Evolutionary conservation across 2,888 invertebrate genomes (phyloP).

Genomic region (Mystacides longicornis): DNA sequence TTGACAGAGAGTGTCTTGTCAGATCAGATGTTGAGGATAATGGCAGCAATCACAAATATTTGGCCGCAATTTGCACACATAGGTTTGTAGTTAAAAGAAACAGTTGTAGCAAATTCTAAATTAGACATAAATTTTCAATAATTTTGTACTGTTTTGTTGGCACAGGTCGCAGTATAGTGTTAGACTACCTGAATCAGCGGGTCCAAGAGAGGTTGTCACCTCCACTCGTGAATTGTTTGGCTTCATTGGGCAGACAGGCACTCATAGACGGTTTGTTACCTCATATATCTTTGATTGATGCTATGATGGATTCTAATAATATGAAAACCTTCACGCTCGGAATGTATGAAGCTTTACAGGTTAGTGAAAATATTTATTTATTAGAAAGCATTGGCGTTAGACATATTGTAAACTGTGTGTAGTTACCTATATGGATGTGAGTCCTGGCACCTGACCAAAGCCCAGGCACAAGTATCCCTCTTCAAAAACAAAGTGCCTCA

Average conservation of each 20-base stretch:
- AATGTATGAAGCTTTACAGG: constrained; percentile 22
- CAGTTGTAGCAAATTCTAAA: not conserved
- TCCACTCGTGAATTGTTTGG: constrained; percentile 43
- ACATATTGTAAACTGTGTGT: too few relatives aligned
- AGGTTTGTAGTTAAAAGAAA: constrained; percentile 31
- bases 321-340: constrained; percentile 16
- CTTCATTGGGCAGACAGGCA: constrained; percentile 40
- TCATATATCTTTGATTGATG: constrained; percentile 30
- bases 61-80: constrained; percentile 46
- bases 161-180: constrained; percentile 42
- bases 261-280: constrained; percentile 38
- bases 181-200: constrained; percentile 45
- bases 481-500: too few relatives aligned
- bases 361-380: too few relatives aligned
- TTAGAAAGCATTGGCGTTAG: too few relatives aligned
- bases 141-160: not conserved
- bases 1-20: constrained; percentile 43
- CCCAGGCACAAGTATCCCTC: too few relatives aligned
- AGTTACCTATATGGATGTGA: too few relatives aligned
- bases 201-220: constrained; percentile 42
- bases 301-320: constrained; percentile 14
- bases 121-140: not conserved
- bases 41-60: constrained; percentile 44
- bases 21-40: constrained; percentile 45
- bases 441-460: too few relatives aligned